phyloP scores from a whole-genome alignment of 2,888 invertebrate genomes.

The Perizoma flavofasciatum region DNA sequence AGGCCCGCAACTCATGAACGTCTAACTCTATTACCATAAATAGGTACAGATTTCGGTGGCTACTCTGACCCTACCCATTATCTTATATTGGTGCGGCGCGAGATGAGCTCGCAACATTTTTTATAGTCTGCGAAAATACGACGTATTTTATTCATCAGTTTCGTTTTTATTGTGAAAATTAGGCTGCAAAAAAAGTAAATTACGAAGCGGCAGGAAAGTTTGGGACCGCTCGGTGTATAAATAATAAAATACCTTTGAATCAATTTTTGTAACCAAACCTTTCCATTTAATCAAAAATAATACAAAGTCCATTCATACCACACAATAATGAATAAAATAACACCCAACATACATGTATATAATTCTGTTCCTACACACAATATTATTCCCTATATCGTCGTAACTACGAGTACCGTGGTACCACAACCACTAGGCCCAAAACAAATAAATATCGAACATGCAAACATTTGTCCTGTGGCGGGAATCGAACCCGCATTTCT shows the following conservation, averaged over 20 bases:
- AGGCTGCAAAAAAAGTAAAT: conserved; percentile 39
- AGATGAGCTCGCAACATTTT: conserved; percentile 62
- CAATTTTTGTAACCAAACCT: conserved; percentile 36
- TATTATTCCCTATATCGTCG: too few species aligned
- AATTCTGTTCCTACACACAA: too few species aligned
- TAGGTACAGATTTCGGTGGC: conserved; percentile 60
- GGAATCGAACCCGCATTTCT: too few species aligned
- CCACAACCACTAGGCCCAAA: too few species aligned
- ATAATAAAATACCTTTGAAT: conserved; percentile 40
- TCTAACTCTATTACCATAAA: conserved; percentile 64
- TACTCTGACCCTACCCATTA: conserved; percentile 60
- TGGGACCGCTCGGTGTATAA: conserved; percentile 29
- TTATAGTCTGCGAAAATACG: conserved; percentile 47
- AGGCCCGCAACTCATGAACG: conserved; percentile 47
- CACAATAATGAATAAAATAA: too few species aligned
- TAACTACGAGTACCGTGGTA: too few species aligned
- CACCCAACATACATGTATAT: too few species aligned
- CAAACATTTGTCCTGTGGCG: too few species aligned
- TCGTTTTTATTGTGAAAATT: conserved; percentile 42
- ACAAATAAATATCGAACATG: too few species aligned
- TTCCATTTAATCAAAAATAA: conserved; percentile 19
- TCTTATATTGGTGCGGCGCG: conserved; percentile 55
- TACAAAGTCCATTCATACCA: conserved; percentile 24
- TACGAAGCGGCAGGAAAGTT: conserved; percentile 37
- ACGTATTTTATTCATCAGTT: conserved; percentile 49